phyloP scores from a whole-genome alignment of 1,140 invertebrate species.

The Colletes latitarsis region DNA sequence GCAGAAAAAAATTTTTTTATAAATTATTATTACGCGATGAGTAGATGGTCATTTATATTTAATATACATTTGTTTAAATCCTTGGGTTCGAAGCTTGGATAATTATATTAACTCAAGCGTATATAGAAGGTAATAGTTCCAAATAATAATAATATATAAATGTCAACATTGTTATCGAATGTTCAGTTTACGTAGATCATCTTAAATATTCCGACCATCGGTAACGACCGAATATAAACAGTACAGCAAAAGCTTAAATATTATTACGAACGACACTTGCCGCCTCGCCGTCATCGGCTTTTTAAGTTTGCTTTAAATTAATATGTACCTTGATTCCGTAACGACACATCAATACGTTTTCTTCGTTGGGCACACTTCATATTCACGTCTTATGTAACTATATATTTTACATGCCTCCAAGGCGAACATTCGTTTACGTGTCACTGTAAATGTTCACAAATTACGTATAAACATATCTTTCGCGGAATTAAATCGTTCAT shows the following conservation, averaged over 20 bases:
- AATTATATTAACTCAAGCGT: too few species aligned
- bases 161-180: too few species aligned
- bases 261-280: slow-evolving; percentile 32
- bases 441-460: slow-evolving; percentile 21
- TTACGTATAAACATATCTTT: neutral
- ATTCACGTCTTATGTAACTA: slow-evolving; percentile 9
- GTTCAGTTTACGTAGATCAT: too few species aligned
- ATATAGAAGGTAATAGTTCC: too few species aligned
- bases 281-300: slow-evolving; percentile 33
- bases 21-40: too few species aligned
- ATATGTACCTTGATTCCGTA: slow-evolving; percentile 40
- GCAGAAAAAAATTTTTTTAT: too few species aligned
- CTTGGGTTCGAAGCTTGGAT: too few species aligned
- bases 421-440: slow-evolving; percentile 31
- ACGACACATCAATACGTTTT: slow-evolving; percentile 25
- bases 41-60: too few species aligned
- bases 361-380: slow-evolving; percentile 17
- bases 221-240: too few species aligned
- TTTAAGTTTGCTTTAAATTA: slow-evolving; percentile 31
- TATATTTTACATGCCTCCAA: slow-evolving; percentile 22
- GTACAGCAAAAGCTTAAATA: neutral
- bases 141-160: too few species aligned
- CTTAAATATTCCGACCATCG: too few species aligned
- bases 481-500: neutral
- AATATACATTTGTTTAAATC: too few species aligned